These are phyloP conservation scores for Azemiops feae DNA, from an alignment of 2,113 vertebrate species.

Conservation along the genomic window DNA sequence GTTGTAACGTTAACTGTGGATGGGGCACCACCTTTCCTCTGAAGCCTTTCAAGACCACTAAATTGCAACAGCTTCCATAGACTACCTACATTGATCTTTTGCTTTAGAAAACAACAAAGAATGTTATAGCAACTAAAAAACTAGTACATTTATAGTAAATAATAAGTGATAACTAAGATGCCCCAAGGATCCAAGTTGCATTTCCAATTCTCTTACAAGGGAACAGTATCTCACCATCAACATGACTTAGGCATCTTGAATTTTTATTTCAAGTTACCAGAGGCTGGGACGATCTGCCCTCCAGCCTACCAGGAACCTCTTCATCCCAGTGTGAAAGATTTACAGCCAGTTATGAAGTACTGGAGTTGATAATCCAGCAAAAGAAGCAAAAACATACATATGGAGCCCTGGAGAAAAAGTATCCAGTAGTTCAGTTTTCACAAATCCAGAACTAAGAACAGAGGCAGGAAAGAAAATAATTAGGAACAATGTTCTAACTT, in stretches of 20 bases:
- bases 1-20: not conserved
- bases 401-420: not conserved
- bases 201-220: not conserved
- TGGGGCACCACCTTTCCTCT: not conserved
- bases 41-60: not conserved
- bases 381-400: not conserved
- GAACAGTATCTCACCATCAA: not conserved
- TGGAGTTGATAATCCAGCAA: not conserved
- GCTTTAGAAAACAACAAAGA: not conserved
- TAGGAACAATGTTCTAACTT: conserved; percentile 8
- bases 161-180: not conserved
- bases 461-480: conserved; percentile 25
- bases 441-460: conserved; percentile 20
- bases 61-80: not conserved
- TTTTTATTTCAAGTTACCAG: not conserved
- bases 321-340: accelerated
- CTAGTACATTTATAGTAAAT: not conserved
- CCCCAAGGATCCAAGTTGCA: no score
- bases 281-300: not conserved
- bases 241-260: not conserved
- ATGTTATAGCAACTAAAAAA: not conserved
- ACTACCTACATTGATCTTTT: not conserved
- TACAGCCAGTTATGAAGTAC: not conserved
- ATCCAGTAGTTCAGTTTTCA: conserved; percentile 4
- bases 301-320: not conserved